Percentiles rank a stretch among this genome's conserved stretches.
Evolutionary conservation across 2,888 invertebrate genomes (phyloP).

Genomic region (Psylliodes chrysocephalus): DNA sequence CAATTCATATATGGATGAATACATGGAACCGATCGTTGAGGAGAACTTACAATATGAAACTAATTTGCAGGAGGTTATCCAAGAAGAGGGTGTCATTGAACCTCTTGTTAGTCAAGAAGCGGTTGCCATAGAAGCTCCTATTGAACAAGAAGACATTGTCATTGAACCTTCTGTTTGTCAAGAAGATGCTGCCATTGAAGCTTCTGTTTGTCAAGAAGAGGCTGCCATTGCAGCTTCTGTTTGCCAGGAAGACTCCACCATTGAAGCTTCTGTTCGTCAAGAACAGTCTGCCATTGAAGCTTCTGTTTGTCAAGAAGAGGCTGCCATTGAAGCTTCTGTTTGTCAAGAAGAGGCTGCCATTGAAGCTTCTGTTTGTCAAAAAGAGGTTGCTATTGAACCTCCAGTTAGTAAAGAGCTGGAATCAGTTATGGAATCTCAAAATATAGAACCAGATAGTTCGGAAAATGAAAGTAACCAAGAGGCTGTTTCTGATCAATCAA

Average conservation of each 20-base stretch:
- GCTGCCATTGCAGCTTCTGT: not conserved
- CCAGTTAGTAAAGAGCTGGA: no score
- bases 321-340: not conserved
- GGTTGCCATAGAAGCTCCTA: not conserved
- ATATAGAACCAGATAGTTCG: not conserved
- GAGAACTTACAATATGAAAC: conserved; percentile 1
- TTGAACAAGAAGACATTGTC: not conserved
- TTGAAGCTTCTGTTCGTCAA: no score
- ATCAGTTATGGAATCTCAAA: not conserved
- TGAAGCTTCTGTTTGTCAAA: not conserved
- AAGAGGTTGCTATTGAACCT: not conserved
- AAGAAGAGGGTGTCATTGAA: not conserved
- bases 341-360: not conserved
- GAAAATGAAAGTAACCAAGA: no score
- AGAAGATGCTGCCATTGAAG: no score
- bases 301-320: not conserved
- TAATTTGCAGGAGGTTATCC: conserved; percentile 16
- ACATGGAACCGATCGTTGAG: conserved; percentile 9
- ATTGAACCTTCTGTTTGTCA: not conserved
- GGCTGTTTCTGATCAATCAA: no score
- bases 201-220: conserved; percentile 1
- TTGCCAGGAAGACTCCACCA: no score
- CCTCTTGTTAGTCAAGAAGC: not conserved
- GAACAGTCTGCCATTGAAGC: not conserved
- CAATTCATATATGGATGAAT: conserved; percentile 29